Evolutionary conservation across 2,113 vertebrate species (phyloP).

Genomic region (Anthoscopus minutus): DNA sequence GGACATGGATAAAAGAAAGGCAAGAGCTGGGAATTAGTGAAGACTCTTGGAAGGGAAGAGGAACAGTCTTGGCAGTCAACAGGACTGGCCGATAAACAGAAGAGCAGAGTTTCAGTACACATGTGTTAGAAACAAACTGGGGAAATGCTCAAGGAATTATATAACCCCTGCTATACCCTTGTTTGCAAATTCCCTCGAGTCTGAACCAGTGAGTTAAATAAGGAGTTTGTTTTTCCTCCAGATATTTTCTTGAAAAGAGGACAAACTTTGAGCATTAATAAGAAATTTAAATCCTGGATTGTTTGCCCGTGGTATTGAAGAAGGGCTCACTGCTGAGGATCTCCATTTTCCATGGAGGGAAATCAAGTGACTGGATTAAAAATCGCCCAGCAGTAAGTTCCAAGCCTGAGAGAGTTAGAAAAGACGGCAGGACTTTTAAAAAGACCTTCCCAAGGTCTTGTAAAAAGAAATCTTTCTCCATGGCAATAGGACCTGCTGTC

Average conservation of each 20-base stretch:
- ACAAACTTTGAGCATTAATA: neutral
- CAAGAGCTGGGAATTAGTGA: neutral
- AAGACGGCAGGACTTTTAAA: neutral
- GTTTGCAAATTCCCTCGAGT: neutral
- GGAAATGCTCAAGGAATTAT: neutral
- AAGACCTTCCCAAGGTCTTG: neutral
- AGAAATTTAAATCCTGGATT: neutral
- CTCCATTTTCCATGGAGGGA: neutral
- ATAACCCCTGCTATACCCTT: neutral
- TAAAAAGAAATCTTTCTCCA: neutral
- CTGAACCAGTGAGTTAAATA: neutral
- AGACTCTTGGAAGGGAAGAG: neutral
- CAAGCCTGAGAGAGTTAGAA: neutral
- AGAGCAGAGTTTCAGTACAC: neutral
- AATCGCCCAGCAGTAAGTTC: neutral
- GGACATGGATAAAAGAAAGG: neutral
- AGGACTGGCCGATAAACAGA: neutral
- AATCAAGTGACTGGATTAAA: neutral
- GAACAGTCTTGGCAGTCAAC: neutral
- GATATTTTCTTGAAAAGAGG: neutral
- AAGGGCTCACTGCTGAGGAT: neutral
- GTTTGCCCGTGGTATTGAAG: rapidly evolving
- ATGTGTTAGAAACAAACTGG: neutral
- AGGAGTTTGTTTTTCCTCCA: neutral
- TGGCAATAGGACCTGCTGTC: neutral